Percentiles rank a stretch among this genome's conserved stretches.
These are phyloP conservation scores for Helicoverpa armigera DNA, from an alignment of 1,140 invertebrate species.

Conservation along the genomic window DNA sequence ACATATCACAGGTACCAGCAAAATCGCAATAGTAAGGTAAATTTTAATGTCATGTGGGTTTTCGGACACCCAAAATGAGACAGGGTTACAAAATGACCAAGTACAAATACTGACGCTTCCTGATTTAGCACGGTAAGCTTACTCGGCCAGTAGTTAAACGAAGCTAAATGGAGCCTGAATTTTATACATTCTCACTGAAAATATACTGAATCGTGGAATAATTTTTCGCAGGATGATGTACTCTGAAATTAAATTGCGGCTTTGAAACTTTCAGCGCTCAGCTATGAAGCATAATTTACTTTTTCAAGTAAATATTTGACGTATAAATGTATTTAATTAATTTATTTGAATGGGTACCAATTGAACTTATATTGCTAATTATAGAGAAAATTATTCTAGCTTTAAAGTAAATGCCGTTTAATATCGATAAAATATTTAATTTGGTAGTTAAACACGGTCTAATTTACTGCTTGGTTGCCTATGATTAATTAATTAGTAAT, in stretches of 20 bases:
- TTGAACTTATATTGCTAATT: neutral
- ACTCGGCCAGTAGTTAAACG: neutral
- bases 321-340: neutral
- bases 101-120: neutral
- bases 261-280: neutral
- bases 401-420: neutral
- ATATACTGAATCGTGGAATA: constrained; percentile 2
- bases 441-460: neutral
- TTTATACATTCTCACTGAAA: constrained; percentile 12
- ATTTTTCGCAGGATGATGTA: neutral
- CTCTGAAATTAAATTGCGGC: constrained; percentile 1
- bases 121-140: neutral
- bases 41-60: too few relatives aligned
- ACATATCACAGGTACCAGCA: too few relatives aligned
- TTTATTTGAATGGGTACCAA: neutral
- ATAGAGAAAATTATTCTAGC: neutral
- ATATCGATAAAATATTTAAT: neutral
- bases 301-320: neutral
- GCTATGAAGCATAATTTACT: neutral
- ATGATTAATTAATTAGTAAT: neutral
- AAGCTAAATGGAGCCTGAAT: constrained; percentile 10
- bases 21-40: too few relatives aligned
- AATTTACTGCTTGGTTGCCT: neutral
- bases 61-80: too few relatives aligned
- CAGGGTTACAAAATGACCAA: neutral